Conservation (phyloP, 1,140 invertebrate species). For the Cephus cinctus region DNA sequence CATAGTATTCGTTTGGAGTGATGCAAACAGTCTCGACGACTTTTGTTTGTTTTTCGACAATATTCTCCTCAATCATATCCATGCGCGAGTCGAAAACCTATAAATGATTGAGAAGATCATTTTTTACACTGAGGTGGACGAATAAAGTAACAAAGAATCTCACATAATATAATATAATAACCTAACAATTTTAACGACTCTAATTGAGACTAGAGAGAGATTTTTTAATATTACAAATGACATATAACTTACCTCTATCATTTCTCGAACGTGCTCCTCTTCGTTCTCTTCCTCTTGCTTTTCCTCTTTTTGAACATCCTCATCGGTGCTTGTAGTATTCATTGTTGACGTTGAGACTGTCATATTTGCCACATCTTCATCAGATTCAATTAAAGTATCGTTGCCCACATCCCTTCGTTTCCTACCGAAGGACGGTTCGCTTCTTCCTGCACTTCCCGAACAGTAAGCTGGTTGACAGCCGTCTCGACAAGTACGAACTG, state of each 20-base stretch:
- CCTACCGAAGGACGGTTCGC: conserved; percentile 78
- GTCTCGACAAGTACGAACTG: conserved; percentile 82
- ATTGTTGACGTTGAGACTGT: conserved; percentile 20
- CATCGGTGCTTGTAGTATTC: not conserved
- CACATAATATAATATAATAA: no score
- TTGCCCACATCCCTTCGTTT: conserved; percentile 64
- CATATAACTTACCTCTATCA: conserved; percentile 70
- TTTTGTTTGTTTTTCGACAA: conserved; percentile 59
- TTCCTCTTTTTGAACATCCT: conserved; percentile 28
- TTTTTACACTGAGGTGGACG: no score
- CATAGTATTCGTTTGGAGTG: conserved; percentile 73
- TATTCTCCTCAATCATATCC: conserved; percentile 66
- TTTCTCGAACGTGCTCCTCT: conserved; percentile 76
- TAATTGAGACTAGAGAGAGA: no score
- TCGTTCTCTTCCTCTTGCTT: conserved; percentile 34
- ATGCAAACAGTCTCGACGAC: conserved; percentile 70
- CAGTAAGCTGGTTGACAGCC: conserved; percentile 89
- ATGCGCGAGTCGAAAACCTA: conserved; percentile 70
- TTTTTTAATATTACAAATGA: no score
- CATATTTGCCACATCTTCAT: conserved; percentile 35
- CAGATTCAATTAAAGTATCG: conserved; percentile 41
- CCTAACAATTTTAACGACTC: no score
- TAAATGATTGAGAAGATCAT: conserved; percentile 3
- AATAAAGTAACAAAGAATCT: no score
- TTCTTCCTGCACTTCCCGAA: conserved; percentile 69